Evolutionary conservation across 2,797 vertebrate species (phyloP), one percentile per base, ranked within the genome.

Genomic region (Rhinella marina): DNA sequence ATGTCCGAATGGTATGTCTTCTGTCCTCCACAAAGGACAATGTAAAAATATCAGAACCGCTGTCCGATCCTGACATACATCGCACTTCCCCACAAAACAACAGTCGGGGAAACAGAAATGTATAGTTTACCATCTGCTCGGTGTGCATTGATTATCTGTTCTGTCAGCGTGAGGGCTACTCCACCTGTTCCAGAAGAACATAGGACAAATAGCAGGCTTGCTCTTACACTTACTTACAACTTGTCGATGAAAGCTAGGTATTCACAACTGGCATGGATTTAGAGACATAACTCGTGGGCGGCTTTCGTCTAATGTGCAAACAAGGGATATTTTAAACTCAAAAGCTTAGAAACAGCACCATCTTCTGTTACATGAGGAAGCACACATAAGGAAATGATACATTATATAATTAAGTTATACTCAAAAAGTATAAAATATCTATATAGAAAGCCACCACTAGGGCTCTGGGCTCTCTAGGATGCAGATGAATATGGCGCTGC

Each of bases 231-330:
- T 75, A 52, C 72, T 41, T 77, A 77, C 75, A 54, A 77, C 23
- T 14, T 27, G 75, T 23, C 54, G 75, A 50, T 77, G 75, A 77
- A 77, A 77, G 75, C 48, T 77, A 7, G 75, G 75, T 77, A 77
- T 77, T 77, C 23, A 77, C 75, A 77, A 77, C 75, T 77, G 48
- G 48, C 48, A 9, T 16, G 75, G 75, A 77, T 77, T 77, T 77
- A 54, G 48, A 77, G 48, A 77, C 75, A 54, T n/a, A 77, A 77
- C 75, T 54, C 25, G 70, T 23, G 10, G 12, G 12, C n/a, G 23
- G 10, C 23, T 25, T 54, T 25, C 0, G 13, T 7, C 12, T 50
- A 23, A 52, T 25, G 75, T 77, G n/a, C 14, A 77, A 77, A 77
- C 75, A 77, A 77, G 50, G 6, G 50, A 52, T 54, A 52, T n/a